Evolutionary conservation across 2,113 vertebrate genomes (phyloP).

Genomic region (Electrona antarctica): DNA sequence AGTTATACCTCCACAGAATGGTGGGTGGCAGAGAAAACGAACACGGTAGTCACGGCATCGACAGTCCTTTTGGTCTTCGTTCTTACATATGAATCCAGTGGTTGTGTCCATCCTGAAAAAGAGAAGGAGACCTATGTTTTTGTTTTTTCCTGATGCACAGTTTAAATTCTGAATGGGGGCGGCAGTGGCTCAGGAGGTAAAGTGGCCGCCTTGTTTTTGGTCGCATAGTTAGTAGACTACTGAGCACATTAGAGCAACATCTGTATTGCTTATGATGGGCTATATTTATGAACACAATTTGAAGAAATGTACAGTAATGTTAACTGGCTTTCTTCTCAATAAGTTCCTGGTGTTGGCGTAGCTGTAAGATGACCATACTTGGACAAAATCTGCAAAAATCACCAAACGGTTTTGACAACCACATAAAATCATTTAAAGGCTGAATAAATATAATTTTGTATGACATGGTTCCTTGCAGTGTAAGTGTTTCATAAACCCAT

Average conservation of each 20-base stretch:
- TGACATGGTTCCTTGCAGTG: background rate
- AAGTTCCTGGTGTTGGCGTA: no score
- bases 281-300: no score
- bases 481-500: background rate
- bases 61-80: background rate
- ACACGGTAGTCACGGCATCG: constrained; percentile 54
- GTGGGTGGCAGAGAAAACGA: constrained; percentile 50
- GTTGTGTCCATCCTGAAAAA: constrained; percentile 33
- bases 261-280: no score
- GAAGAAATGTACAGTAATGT: no score
- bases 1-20: constrained; percentile 36
- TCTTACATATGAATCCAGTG: constrained; percentile 52
- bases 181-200: background rate
- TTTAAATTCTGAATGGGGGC: no score
- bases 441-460: background rate
- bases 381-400: no score
- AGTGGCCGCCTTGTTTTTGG: background rate
- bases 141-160: no score
- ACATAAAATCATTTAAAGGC: background rate
- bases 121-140: background rate
- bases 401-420: background rate
- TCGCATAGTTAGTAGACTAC: no score
- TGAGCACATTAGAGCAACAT: no score
- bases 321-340: no score
- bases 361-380: no score